Base-by-base conservation (phyloP, 2,797 vertebrate species). In the Heteromormyrus szaboi region DNA sequence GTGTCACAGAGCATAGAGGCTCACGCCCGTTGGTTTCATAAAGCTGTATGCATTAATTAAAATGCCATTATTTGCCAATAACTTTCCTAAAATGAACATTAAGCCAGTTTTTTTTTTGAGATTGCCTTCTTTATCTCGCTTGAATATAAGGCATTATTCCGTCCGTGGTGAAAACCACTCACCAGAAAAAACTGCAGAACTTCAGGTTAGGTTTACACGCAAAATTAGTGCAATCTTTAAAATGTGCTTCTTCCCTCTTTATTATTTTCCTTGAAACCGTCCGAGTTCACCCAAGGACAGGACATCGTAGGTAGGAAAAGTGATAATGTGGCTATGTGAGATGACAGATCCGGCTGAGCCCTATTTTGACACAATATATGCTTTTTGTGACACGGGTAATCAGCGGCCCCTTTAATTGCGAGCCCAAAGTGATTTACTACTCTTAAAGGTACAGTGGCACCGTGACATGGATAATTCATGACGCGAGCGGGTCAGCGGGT, bases 381-480 rank as follows among this genome's bases (percentile, higher is more conserved):
- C 14, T 65, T 88, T 76, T 37, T 56, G 29, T 56, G 46, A 44
- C 85, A 54, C 22, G 37, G 44, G 68, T 53, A 81, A 62, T 76
- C 68, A 54, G 54, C 53, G 88, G 48, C n/a, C 33, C 51, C 53
- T 87, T 89, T 89, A 89, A 89, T 87, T 87, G 86, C 41, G 72
- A 87, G 53, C 50, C 53, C 72, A 89, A 53, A 87, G 19, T 86
- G 86, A 87, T 83, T 81, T 87, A 86, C 65, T 29, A 50, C 2
- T 22, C 76, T 79, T 59, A 68, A n/a, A 48, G 65, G 85, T 22
- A 46, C 53, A 3, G 85, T 59, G 86, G 89, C 50, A 33, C 12
- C 86, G 46, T 83, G 85, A 87, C 53, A 33, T 72, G 85, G 85
- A 89, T 87, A 89, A 89, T 87, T 89, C 89, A 79, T 11, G 85